phyloP scores from a whole-genome alignment of 2,113 vertebrate species.

The Xenopus borealis region DNA sequence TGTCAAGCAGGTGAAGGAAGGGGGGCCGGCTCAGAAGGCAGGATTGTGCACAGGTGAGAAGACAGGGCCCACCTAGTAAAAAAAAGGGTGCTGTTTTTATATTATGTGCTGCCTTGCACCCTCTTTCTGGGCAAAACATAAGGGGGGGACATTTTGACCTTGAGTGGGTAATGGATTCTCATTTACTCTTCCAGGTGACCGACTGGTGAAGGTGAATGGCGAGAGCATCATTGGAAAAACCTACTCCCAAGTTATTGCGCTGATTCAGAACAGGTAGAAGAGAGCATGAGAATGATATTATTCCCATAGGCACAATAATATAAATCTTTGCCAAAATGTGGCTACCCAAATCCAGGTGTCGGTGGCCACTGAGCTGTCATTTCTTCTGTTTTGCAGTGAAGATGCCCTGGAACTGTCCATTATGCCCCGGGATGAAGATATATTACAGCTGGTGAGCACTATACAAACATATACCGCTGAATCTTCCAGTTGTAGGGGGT shows the following conservation, averaged over 20 bases:
- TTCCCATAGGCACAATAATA: no score
- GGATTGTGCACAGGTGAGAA: slow-evolving; percentile 87
- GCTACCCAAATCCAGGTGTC: no score
- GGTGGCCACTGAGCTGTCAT: no score
- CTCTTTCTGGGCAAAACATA: no score
- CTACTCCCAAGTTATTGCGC: slow-evolving; percentile 93
- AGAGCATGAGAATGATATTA: background rate
- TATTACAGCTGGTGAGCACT: slow-evolving; percentile 92
- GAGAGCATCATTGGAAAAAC: slow-evolving; percentile 93
- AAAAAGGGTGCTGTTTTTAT: no score
- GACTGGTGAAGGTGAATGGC: slow-evolving; percentile 93
- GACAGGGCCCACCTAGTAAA: no score
- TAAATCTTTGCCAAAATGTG: no score
- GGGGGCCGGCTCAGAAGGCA: slow-evolving; percentile 85
- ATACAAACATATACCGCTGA: background rate
- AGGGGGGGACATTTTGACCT: no score
- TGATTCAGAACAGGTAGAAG: slow-evolving; percentile 92
- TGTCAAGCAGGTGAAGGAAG: slow-evolving; percentile 92
- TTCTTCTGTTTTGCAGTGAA: slow-evolving; percentile 68
- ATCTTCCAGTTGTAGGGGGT: background rate
- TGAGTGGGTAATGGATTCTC: background rate
- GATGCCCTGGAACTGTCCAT: slow-evolving; percentile 91
- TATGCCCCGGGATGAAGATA: slow-evolving; percentile 96
- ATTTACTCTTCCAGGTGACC: slow-evolving; percentile 73
- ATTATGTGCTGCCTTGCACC: no score